phyloP scores from a whole-genome alignment of 2,797 vertebrate genomes.

The Simalia tracyae region DNA sequence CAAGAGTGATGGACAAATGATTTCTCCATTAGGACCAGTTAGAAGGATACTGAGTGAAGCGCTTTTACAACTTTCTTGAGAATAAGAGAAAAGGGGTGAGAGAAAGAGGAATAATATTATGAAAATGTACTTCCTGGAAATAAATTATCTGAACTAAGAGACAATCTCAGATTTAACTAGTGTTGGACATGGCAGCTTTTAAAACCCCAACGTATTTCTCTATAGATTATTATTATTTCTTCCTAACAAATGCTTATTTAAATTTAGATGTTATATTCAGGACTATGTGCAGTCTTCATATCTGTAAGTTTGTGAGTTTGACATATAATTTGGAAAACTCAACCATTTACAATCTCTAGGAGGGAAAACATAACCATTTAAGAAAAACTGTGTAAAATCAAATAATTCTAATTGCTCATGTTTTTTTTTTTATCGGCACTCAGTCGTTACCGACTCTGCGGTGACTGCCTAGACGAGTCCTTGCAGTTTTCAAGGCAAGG shows the following conservation, averaged over 20 bases:
- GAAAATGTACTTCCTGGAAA: background rate
- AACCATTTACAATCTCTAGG: background rate
- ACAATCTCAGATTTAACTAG: background rate
- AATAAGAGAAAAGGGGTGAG: conserved; percentile 15
- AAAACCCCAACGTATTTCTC: background rate
- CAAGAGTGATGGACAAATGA: conserved; percentile 69
- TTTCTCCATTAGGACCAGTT: conserved; percentile 74
- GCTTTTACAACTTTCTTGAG: conserved; percentile 72
- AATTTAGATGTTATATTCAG: background rate
- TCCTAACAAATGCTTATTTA: background rate
- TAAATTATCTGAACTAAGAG: background rate
- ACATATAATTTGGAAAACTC: background rate
- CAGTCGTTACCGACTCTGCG: no score
- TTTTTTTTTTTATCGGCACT: no score
- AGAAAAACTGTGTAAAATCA: background rate
- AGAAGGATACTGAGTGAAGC: conserved; percentile 68
- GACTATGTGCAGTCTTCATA: background rate
- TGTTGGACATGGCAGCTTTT: background rate
- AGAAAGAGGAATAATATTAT: background rate
- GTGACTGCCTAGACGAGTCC: no score
- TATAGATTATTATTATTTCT: background rate
- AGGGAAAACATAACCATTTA: background rate
- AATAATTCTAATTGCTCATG: background rate
- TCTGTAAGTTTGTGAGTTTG: background rate
- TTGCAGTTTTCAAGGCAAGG: no score